Base-by-base conservation (phyloP, 92 coral and sea anemone genomes). In the Paramuricea clavata region DNA sequence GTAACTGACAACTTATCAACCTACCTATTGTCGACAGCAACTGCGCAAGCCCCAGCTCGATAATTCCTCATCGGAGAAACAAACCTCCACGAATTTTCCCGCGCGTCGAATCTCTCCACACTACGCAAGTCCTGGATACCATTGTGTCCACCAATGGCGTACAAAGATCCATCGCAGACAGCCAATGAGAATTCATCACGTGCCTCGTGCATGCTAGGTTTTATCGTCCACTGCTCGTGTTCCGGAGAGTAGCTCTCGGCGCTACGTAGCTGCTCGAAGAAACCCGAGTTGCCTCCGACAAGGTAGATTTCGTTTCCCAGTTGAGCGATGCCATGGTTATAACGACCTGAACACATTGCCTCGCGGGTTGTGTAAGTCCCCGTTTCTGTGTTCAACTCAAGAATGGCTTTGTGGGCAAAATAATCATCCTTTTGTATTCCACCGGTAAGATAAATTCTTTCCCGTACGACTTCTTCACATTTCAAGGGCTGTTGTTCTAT, bases 111-210 rank as follows among this genome's bases (percentile, higher is more conserved):
- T 44, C 34, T 76, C 36, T 76, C 82, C 28, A 76, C 82, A 50
- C 65, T 76, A 16, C 82, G 82, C 33, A 76, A 44, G 36, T 76
- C 82, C 5, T 76, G 82, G 21, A 76, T 27, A 76, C 82, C 82
- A 76, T 76, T 36, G 22, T 76, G 68, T 26, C 82, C 82, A 28
- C 82, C 82, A 49, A 76, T 76, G 9, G 82, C 82, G 28, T 76
- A 76, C 82, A 76, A 50, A 44, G 22, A 49, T n/a, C 82, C 67
- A 21, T 23, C 68, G 59, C 82, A 76, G 5, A 10, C 42, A 76
- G 59, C 82, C 82, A 76, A 76, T 76, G 82, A 50, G 26, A 76
- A 76, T 32, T 76, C 82, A 50, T 76, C 82, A 49, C 82, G 82
- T 49, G 82, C 67, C 30, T 76, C 82, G 5, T 23, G 82, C 82